Evolutionary conservation across 2,113 vertebrate species (phyloP).

Genomic region (Bubalus kerabau): DNA sequence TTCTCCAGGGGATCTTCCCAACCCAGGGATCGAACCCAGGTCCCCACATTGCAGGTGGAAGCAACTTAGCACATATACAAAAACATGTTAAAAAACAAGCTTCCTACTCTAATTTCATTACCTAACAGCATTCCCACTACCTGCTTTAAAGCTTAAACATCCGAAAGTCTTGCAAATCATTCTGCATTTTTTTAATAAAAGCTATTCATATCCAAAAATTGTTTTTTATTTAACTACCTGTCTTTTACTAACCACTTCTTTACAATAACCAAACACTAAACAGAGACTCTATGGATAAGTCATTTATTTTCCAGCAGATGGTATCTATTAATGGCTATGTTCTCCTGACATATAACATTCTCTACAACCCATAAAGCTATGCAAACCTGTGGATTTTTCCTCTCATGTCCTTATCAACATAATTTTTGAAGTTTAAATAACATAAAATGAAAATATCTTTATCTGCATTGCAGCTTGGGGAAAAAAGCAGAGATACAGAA

Average conservation of each 20-base stretch:
- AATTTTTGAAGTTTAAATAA: constrained; percentile 28
- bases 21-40: neutral
- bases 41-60: neutral
- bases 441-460: neutral
- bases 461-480: neutral
- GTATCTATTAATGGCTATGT: neutral
- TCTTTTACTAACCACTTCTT: neutral
- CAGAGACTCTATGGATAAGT: neutral
- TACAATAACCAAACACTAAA: neutral
- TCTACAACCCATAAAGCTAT: neutral
- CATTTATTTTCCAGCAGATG: neutral
- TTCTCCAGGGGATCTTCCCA: neutral
- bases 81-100: neutral
- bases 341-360: neutral
- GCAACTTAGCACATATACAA: accelerated
- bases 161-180: neutral
- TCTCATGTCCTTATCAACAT: neutral
- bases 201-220: neutral
- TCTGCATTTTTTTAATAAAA: neutral
- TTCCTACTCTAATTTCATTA: neutral
- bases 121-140: neutral
- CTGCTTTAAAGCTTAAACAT: neutral
- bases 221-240: neutral
- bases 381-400: neutral
- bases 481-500: neutral